Conservation (phyloP, 2,113 vertebrate species). For the Sander vitreus region DNA sequence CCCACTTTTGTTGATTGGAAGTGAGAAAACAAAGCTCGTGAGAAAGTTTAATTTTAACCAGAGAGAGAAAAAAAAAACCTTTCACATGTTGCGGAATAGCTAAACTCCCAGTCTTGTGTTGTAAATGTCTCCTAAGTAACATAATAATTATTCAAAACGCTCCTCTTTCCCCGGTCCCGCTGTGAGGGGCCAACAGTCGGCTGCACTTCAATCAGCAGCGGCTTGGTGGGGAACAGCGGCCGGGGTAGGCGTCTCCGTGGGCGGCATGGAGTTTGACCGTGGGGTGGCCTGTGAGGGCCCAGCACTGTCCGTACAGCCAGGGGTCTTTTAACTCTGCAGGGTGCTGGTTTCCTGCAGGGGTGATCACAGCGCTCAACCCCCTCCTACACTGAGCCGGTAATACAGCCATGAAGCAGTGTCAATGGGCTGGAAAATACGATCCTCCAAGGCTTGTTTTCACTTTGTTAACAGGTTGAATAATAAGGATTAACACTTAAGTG, state of each 20-base stretch:
- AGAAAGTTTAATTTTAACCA: constrained; percentile 66
- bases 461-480: constrained; percentile 72
- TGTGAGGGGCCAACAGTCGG: constrained; percentile 77
- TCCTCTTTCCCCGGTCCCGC: constrained; percentile 73
- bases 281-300: constrained; percentile 54
- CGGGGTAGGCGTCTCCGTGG: constrained; percentile 72
- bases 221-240: constrained; percentile 65
- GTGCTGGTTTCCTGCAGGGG: constrained; percentile 65
- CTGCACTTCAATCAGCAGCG: constrained; percentile 81
- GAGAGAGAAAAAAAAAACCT: constrained; percentile 23
- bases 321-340: constrained; percentile 80
- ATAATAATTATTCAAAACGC: constrained; percentile 83
- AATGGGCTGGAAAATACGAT: constrained; percentile 67
- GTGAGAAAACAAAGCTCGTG: constrained; percentile 57
- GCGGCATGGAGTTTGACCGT: constrained; percentile 68
- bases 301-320: constrained; percentile 45
- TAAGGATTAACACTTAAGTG: constrained; percentile 63
- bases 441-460: constrained; percentile 63
- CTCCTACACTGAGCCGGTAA: constrained; percentile 67
- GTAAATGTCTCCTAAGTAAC: constrained; percentile 84
- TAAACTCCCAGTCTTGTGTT: constrained; percentile 79
- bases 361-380: constrained; percentile 79
- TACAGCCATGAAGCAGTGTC: constrained; percentile 57
- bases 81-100: constrained; percentile 55
- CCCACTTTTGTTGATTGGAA: constrained; percentile 52